These are phyloP conservation scores for Microctonus aethiopoides DNA, from an alignment of 2,888 invertebrate species.

Conservation along the genomic window DNA sequence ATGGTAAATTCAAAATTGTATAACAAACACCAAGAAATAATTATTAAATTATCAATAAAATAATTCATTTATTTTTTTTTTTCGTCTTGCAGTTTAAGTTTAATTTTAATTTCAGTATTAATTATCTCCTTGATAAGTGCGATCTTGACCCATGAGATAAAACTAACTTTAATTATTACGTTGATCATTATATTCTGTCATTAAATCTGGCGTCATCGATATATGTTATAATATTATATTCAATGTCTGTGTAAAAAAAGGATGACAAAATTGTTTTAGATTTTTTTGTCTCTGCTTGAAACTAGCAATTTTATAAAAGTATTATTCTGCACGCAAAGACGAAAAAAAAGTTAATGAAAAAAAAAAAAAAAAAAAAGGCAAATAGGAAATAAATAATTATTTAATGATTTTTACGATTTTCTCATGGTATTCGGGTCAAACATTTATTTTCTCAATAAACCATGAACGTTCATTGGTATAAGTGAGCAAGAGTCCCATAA, in stretches of 20 bases:
- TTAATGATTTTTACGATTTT: conserved; percentile 29
- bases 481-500: background rate
- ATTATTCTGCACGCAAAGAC: too few species aligned
- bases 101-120: background rate
- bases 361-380: background rate
- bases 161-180: background rate
- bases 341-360: too few species aligned
- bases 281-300: too few species aligned
- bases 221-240: background rate
- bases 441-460: conserved; percentile 17
- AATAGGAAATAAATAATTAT: background rate
- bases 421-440: conserved; percentile 36
- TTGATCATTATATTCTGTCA: background rate
- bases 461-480: conserved; percentile 1
- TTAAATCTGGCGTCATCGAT: background rate
- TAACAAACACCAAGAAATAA: too few species aligned
- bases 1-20: too few species aligned
- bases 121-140: background rate
- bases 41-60: too few species aligned
- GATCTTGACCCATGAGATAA: background rate
- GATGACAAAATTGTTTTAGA: too few species aligned
- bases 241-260: too few species aligned
- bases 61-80: background rate
- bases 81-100: background rate
- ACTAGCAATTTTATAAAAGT: too few species aligned